Evolutionary conservation across 2,113 vertebrate genomes (phyloP).

Genomic region (Egretta garzetta): DNA sequence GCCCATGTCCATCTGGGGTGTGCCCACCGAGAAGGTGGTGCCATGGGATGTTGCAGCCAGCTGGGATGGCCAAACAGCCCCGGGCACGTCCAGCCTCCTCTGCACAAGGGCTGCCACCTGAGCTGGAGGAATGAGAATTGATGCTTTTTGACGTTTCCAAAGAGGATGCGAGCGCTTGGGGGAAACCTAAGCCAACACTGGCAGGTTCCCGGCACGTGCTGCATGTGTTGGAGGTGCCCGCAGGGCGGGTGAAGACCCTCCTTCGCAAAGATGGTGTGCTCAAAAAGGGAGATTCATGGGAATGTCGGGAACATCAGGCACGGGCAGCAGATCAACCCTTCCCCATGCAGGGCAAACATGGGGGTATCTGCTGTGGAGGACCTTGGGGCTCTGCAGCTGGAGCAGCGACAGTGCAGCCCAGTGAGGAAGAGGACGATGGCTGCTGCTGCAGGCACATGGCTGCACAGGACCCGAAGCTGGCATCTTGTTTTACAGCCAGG

Average conservation of each 20-base stretch:
- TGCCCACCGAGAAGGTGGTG: neutral
- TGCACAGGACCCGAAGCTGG: accelerated
- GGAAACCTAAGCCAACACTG: neutral
- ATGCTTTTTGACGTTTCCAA: conserved; percentile 16
- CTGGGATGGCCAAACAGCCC: neutral
- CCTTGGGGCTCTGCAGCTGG: neutral
- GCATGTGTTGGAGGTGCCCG: neutral
- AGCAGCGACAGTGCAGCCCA: neutral
- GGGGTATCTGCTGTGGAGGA: accelerated
- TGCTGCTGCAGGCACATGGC: neutral
- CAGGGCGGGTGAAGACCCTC: neutral
- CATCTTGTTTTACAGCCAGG: neutral
- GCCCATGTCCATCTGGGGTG: neutral
- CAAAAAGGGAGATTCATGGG: neutral
- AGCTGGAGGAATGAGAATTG: conserved; percentile 6
- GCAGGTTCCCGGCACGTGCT: neutral
- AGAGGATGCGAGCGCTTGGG: neutral
- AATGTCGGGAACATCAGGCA: neutral
- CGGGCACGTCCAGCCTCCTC: neutral
- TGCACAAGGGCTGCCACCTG: neutral
- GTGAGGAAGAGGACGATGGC: accelerated
- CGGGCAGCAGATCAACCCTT: neutral
- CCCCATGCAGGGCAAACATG: neutral
- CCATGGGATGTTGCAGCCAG: neutral
- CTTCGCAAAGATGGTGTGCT: neutral